Percentiles rank a stretch among this genome's conserved stretches.
Conservation (phyloP, 2,888 invertebrate genomes). For the Tethea ocularis region DNA sequence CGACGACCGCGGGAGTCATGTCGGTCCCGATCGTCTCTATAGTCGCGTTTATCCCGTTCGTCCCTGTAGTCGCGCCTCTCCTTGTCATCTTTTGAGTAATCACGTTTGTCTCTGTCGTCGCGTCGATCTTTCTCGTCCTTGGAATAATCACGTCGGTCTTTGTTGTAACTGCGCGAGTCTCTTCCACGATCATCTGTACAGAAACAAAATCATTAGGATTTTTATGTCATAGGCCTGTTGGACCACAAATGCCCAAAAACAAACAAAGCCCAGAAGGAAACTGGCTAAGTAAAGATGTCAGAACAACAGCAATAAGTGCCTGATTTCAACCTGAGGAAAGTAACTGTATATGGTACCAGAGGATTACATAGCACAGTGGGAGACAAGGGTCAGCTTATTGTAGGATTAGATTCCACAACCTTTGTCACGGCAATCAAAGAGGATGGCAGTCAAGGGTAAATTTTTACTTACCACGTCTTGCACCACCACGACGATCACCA, state of each 20-base stretch:
- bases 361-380: no score
- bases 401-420: no score
- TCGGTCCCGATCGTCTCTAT: constrained; percentile 33
- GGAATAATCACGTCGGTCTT: constrained; percentile 66
- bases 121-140: constrained; percentile 56
- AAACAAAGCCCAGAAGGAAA: no score
- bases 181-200: constrained; percentile 63
- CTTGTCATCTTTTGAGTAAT: constrained; percentile 57
- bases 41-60: constrained; percentile 43
- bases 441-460: no score
- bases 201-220: constrained; percentile 7
- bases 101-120: constrained; percentile 47
- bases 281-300: no score
- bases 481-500: constrained; percentile 68
- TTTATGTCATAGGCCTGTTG: no score
- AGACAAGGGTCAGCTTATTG: no score
- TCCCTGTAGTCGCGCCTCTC: constrained; percentile 49
- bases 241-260: no score
- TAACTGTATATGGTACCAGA: no score
- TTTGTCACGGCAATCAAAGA: no score
- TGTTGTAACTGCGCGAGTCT: constrained; percentile 71
- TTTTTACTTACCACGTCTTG: constrained; percentile 74
- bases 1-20: constrained; percentile 33
- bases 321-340: no score
- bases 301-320: no score